Base-by-base conservation (phyloP, 2,113 vertebrate species). In the Myanophis thanlyinensis region DNA sequence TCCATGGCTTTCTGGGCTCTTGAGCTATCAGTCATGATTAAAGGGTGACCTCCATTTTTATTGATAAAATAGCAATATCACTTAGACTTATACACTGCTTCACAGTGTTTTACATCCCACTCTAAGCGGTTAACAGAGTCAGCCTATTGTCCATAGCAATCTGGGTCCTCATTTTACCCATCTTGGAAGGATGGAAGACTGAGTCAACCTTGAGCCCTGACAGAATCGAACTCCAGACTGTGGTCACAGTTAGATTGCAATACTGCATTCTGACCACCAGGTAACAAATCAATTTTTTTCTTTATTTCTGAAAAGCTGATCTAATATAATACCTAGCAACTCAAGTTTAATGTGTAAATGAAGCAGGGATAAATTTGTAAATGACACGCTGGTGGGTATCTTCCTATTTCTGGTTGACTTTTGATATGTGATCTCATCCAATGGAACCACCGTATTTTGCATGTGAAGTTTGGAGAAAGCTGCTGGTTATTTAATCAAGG, bases 321-420 rank as follows among this genome's bases (percentile, higher is more conserved):
- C 10, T 27, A 89, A 23, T 23, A 15, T 59, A 15, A 23, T 47
- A 46, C 3, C 90, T 89, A 5, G 35, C 7, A 53, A 35, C 44
- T 30, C 56, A 27, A 27, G 53, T 10, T 90, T 85, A 40, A 35
- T 27, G 10, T n/a, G 40, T 51, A 22, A 85, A 85, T 27, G 1
- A 5, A 67, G 27, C 44, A n/a, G 51, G 54, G 90, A 44, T 80
- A 52, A 56, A 25, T 54, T 54, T 91, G 6, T n/a, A 87, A 90
- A 52, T 85, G 89, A 53, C 27, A 11, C 59, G 46, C 46, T 92
- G 52, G 23, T 92, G 47, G 1, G 62, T 92, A 73, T 87, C 86
- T 93, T 94, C 22, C 35, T 0, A 91, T 94, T 94, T 93, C 5
- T 13, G 93, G 54, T 86, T 51, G 93, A 3, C 90, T n/a, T 30